These are phyloP conservation scores for Meloidogyne hapla DNA, from an alignment of 1,140 invertebrate species.

Conservation along the genomic window DNA sequence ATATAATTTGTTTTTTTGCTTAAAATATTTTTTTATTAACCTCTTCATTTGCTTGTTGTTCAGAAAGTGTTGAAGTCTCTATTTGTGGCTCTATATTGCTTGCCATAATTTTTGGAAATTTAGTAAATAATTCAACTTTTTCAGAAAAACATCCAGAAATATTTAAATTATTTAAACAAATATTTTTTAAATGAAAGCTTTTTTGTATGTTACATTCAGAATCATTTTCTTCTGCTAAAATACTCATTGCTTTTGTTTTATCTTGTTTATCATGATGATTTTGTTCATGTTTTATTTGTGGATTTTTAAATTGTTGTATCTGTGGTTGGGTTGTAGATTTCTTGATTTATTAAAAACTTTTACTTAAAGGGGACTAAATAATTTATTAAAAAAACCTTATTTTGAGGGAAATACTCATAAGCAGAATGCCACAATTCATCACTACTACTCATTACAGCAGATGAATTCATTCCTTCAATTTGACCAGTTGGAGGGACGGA, in stretches of 20 bases:
- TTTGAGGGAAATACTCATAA: slow-evolving; percentile 22
- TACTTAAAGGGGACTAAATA: neutral
- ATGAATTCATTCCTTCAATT: neutral
- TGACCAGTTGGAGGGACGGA: neutral
- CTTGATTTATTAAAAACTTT: neutral
- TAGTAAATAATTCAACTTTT: neutral
- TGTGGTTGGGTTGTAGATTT: neutral
- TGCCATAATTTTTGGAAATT: neutral
- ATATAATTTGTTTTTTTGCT: neutral
- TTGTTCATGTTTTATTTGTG: neutral
- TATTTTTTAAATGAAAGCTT: slow-evolving; percentile 8
- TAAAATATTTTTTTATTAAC: neutral
- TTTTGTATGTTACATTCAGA: slow-evolving; percentile 13
- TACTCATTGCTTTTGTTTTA: neutral
- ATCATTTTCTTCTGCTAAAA: slow-evolving; percentile 11
- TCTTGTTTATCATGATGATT: neutral
- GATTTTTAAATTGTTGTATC: neutral
- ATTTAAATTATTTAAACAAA: neutral
- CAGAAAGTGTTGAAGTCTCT: slow-evolving; percentile 17
- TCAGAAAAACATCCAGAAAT: neutral
- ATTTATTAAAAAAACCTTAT: neutral
- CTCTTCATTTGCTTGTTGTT: slow-evolving; percentile 23
- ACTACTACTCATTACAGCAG: slow-evolving; percentile 11
- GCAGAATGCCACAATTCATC: slow-evolving; percentile 29
- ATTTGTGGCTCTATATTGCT: neutral